phyloP scores from a whole-genome alignment of 2,888 invertebrate species.

The Venustoraphidia nigricollis region DNA sequence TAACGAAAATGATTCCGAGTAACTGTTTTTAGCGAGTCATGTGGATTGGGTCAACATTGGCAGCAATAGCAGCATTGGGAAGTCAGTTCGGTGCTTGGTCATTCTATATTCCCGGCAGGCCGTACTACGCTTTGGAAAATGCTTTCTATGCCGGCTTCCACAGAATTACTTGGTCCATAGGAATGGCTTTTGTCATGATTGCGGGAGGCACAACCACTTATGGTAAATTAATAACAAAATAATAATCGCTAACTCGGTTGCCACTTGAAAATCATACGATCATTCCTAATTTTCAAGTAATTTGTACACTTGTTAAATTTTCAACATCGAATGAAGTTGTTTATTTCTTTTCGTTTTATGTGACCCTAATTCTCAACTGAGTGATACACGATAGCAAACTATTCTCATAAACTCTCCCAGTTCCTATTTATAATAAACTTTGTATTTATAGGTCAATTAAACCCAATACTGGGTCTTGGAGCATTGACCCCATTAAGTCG shows the following conservation, averaged over 20 bases:
- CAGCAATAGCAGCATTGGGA: conserved; percentile 12
- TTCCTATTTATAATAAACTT: conserved; percentile 6
- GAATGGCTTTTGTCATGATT: conserved; percentile 21
- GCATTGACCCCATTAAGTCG: conserved; percentile 19
- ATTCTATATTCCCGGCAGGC: conserved; percentile 18
- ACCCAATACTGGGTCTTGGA: background rate
- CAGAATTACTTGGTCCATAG: conserved; percentile 19
- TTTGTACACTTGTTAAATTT: too few relatives aligned
- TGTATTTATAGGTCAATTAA: background rate
- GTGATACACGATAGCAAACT: too few relatives aligned
- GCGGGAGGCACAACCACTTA: background rate
- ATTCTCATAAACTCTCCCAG: too few relatives aligned
- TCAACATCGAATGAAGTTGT: too few relatives aligned
- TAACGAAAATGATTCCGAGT: conserved; percentile 11
- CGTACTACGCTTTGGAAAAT: conserved; percentile 18
- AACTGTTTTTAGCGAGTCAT: conserved; percentile 8
- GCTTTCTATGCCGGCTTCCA: conserved; percentile 23
- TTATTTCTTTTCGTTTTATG: too few relatives aligned
- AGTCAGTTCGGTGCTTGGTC: conserved; percentile 17
- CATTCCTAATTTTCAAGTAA: too few relatives aligned
- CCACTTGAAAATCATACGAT: conserved; percentile 6
- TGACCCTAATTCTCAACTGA: too few relatives aligned
- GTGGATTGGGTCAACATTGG: conserved; percentile 17
- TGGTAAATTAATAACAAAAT: conserved; percentile 10
- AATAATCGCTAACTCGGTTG: conserved; percentile 11